Conservation (phyloP, 2,888 invertebrate species). For the Pyralis farinalis region DNA sequence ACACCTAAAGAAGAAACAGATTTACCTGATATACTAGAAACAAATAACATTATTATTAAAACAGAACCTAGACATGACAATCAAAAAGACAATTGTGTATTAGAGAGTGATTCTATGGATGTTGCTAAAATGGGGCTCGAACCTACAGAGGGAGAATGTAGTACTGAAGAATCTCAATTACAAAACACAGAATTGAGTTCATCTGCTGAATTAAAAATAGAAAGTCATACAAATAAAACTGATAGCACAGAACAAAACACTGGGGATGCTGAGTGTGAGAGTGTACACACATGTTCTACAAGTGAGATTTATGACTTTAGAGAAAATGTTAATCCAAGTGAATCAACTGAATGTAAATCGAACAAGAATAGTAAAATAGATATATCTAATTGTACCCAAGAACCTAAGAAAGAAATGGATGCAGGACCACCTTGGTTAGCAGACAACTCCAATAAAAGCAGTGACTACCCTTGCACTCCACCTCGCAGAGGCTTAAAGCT, state of each 20-base stretch:
- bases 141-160: conserved; percentile 43
- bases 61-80: conserved; percentile 39
- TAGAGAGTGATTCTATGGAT: conserved; percentile 33
- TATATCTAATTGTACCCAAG: conserved; percentile 51
- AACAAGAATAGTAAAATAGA: conserved; percentile 62
- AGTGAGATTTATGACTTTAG: conserved; percentile 73
- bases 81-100: conserved; percentile 32
- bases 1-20: conserved; percentile 54
- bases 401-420: conserved; percentile 61
- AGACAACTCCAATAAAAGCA: conserved; percentile 69
- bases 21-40: conserved; percentile 40
- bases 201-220: conserved; percentile 32
- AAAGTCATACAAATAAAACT: conserved; percentile 36
- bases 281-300: conserved; percentile 59
- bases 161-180: conserved; percentile 64
- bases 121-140: conserved; percentile 37
- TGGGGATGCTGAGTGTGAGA: conserved; percentile 47
- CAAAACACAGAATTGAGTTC: conserved; percentile 37
- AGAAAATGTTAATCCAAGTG: conserved; percentile 77
- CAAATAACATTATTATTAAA: conserved; percentile 38
- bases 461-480: conserved; percentile 79
- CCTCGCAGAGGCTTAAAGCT: conserved; percentile 86
- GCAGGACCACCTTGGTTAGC: conserved; percentile 64
- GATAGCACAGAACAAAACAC: conserved; percentile 47
- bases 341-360: conserved; percentile 59